phyloP scores from a whole-genome alignment of 2,113 vertebrate species.

The Coreoperca whiteheadi region DNA sequence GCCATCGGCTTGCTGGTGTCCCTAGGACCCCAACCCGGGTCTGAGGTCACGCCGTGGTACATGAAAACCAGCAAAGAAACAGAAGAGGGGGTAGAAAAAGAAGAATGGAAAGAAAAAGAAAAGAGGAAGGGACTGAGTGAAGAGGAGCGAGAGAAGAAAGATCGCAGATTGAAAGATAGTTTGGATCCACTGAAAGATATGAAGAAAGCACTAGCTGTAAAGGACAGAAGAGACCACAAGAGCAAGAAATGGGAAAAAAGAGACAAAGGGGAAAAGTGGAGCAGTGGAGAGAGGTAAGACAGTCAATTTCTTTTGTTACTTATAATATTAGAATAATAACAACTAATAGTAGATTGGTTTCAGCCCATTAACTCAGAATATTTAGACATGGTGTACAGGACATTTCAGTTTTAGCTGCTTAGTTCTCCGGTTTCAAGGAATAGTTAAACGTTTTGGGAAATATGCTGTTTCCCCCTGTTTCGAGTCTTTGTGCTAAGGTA shows the following conservation, averaged over 20 bases:
- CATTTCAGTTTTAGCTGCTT: background rate
- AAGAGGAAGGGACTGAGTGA: conserved; percentile 75
- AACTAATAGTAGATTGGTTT: background rate
- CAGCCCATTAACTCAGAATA: background rate
- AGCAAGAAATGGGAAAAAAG: conserved; percentile 71
- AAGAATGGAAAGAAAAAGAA: conserved; percentile 20
- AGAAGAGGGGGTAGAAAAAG: conserved; percentile 52
- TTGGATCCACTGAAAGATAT: conserved; percentile 80
- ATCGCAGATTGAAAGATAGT: conserved; percentile 66
- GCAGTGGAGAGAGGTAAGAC: conserved; percentile 75
- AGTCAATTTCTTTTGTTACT: background rate
- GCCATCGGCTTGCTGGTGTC: conserved; percentile 91
- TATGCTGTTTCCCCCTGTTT: background rate
- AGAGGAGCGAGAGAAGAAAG: conserved; percentile 82
- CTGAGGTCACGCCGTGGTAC: conserved; percentile 91
- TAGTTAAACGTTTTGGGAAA: background rate
- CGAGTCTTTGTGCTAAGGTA: background rate
- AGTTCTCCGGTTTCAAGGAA: background rate
- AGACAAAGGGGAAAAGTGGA: conserved; percentile 53
- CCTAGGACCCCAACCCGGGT: conserved; percentile 88
- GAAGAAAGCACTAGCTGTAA: conserved; percentile 78
- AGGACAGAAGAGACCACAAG: conserved; percentile 70
- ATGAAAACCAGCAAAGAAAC: conserved; percentile 79
- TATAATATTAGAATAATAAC: background rate
- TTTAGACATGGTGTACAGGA: background rate